phyloP scores from a whole-genome alignment of 2,797 vertebrate species.

The Sebastes taczanowskii region DNA sequence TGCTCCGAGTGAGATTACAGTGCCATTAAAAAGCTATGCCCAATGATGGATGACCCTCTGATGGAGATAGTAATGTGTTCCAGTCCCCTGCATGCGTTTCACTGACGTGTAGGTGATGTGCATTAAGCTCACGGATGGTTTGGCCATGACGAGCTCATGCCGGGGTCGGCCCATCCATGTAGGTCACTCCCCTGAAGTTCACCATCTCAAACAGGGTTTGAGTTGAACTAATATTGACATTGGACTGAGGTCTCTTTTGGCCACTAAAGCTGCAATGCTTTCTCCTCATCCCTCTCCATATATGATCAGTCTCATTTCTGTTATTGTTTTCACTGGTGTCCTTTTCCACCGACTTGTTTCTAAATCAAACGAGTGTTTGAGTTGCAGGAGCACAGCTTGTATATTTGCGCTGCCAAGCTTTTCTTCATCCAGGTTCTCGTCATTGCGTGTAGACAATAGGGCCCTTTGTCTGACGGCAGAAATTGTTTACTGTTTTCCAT shows the following conservation, averaged over 20 bases:
- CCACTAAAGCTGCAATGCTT: conserved; percentile 52
- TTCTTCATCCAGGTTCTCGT: conserved; percentile 70
- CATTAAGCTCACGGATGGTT: conserved; percentile 52
- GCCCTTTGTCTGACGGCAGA: conserved; percentile 68
- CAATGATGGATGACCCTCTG: not conserved
- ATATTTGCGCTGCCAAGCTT: conserved; percentile 62
- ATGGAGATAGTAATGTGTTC: conserved; percentile 32
- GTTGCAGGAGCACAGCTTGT: conserved; percentile 47
- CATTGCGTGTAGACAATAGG: conserved; percentile 67
- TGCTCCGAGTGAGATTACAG: not conserved
- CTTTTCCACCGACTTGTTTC: conserved; percentile 45
- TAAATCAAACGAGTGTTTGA: conserved; percentile 56
- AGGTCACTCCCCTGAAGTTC: conserved; percentile 58
- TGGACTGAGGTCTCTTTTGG: conserved; percentile 36
- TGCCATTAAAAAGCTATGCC: not conserved
- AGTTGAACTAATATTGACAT: conserved; percentile 76
- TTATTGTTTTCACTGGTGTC: conserved; percentile 65
- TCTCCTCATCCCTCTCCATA: conserved; percentile 21
- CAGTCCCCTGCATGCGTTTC: conserved; percentile 30
- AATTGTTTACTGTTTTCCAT: conserved; percentile 69
- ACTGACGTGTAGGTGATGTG: conserved; percentile 4
- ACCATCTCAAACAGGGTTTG: conserved; percentile 50
- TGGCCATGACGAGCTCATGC: conserved; percentile 37
- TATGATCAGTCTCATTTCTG: conserved; percentile 41
- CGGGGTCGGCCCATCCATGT: conserved; percentile 52